Evolutionary conservation across 1,140 invertebrate genomes (phyloP), one percentile per base, ranked within the genome.

Genomic region (Diprion similis): DNA sequence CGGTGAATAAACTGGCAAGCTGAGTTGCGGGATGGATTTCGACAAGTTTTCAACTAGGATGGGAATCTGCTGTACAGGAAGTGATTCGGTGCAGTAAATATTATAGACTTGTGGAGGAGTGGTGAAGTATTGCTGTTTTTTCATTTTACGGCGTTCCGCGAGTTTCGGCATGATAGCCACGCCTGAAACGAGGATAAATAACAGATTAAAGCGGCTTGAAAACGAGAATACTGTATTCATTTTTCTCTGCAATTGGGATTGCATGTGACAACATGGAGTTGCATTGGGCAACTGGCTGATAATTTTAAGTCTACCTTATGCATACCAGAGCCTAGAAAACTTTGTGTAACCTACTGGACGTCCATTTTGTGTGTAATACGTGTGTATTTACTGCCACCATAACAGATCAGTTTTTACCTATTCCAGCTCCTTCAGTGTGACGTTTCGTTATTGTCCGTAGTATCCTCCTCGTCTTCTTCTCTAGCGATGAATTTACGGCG

Each of bases 401-500:
- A 37, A 37, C 24, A 37, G 24, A 37, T 37, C 24, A 37, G 24
- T 37, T 37, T 37, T 37, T 37, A 37, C 24, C 51, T 59, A 59
- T 9, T 17, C 11, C 4, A 59, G 7, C 45, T 51, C 47, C 46
- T 47, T 73, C 69, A 76, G 18, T 46, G 70, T 19, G 73, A 71
- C 2, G 71, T 75, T 48, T 77, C 76, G 71, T 73, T 73, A 47
- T 80, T 76, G 70, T 82, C 78, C 10, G 76, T 78, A 0, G 69
- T 79, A 51, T 80, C 80, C n/a, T 78, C 75, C 0, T 72, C 15
- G 1, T 59, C 51, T 59, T 59, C 51, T 59, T 59, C 51, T 6
- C 51, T 17, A 13, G 51, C n/a, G 11, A 15, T 17, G 11, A 17
- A 59, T 59, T 59, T 13, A 59, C n/a, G 11, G 51, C 51, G 51